phyloP scores from a whole-genome alignment of 2,797 vertebrate species.

The Thamnophis elegans region DNA sequence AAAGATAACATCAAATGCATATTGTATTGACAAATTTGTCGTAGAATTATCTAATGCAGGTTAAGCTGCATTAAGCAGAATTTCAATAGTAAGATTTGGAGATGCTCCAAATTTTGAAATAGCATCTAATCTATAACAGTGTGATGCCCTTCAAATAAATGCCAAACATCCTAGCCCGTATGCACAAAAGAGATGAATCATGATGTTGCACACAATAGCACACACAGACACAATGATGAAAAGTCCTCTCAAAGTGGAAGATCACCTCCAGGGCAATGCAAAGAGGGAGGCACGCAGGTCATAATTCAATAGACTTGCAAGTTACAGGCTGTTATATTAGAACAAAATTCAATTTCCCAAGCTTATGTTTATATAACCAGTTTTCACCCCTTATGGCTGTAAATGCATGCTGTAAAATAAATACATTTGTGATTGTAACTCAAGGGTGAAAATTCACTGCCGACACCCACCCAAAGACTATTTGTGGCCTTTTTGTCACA shows the following conservation, averaged over 20 bases:
- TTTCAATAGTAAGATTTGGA: slow-evolving; percentile 36
- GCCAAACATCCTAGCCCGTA: neutral
- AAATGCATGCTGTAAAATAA: neutral
- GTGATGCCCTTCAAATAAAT: neutral
- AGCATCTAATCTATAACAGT: slow-evolving; percentile 21
- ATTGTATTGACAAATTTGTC: neutral
- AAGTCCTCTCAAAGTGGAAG: slow-evolving; percentile 7
- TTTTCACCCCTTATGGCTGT: neutral
- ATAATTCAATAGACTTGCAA: slow-evolving; percentile 11
- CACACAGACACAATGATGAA: neutral
- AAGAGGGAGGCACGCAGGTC: neutral
- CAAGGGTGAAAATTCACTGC: neutral
- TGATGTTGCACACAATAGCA: neutral
- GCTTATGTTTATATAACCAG: neutral
- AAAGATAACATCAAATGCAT: neutral
- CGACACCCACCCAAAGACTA: neutral
- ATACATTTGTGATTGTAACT: neutral
- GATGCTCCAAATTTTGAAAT: neutral
- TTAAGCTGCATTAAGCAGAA: neutral
- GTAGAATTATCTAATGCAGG: neutral
- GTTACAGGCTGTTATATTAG: neutral
- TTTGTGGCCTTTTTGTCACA: neutral
- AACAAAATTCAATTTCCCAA: neutral
- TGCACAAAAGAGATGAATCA: neutral
- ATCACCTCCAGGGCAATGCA: neutral